Evolutionary conservation across 2,113 vertebrate genomes (phyloP), one percentile per base, ranked within the genome.

Genomic region (Pseudopodoces humilis): DNA sequence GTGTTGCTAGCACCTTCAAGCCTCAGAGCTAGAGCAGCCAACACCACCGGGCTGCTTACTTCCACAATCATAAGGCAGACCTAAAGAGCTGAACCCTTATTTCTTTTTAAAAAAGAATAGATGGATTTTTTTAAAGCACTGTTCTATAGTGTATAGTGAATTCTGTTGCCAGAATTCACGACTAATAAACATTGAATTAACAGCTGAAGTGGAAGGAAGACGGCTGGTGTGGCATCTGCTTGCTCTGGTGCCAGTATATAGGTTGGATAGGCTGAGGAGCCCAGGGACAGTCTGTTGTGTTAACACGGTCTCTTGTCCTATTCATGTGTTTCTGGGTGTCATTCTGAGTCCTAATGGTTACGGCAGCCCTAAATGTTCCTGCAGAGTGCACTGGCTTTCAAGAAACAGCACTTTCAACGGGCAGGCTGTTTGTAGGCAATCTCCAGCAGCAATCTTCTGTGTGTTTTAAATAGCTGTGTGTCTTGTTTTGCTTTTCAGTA

Each of bases 201-300:
- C 35, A 63, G 23, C 1, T 74, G 59, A 69, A 49, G n/a, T 31
- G 25, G 64, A n/a, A 49, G 30, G 14, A 52, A 58, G 56, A 37
- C 0, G 1, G 27, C 20, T 65, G 31, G 46, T 5, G 9, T 7
- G 30, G 23, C 41, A 43, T 28, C 39, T 50, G 71, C 30, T 35
- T 65, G 31, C 15, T 50, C 28, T 43, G 35, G 47, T 41, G 53
- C 19, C 19, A 16, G 37, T 15, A 3, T 5, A 2, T 13, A 15
- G 35, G 35, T 60, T 55, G n/a, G 53, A 23, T 28, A 30, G 58
- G 17, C 17, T 13, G n/a, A 44, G 24, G 19, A n/a, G 18, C 1
- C 11, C 0, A 0, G 28, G 41, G 9, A 20, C 8, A 1, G 11
- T 13, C 39, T 68, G 25, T 20, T 39, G 7, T 12, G 52, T 28